Conservation (phyloP, 1,140 invertebrate genomes). For the Arctopsyche grandis region DNA sequence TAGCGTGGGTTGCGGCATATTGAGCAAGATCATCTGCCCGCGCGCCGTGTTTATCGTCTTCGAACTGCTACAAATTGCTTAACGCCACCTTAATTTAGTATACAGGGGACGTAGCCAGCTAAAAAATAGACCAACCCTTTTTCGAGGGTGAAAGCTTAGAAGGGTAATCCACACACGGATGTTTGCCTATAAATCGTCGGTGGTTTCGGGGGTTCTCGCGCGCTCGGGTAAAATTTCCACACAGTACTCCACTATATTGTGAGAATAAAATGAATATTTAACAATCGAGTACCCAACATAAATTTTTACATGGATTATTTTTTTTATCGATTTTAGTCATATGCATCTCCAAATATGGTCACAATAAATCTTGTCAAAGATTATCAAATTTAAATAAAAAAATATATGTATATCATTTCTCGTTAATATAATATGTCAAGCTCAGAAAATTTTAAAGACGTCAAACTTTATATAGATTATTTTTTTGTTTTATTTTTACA, state of each 20-base stretch:
- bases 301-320: neutral
- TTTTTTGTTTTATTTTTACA: too few species aligned
- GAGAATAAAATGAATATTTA: constrained; percentile 31
- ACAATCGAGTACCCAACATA: neutral
- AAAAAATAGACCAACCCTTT: constrained; percentile 48
- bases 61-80: constrained; percentile 51
- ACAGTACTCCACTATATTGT: constrained; percentile 9
- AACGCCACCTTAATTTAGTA: constrained; percentile 50
- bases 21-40: neutral
- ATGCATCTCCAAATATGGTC: too few species aligned
- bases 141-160: constrained; percentile 46
- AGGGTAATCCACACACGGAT: constrained; percentile 45
- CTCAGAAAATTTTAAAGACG: too few species aligned
- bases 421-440: too few species aligned
- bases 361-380: too few species aligned
- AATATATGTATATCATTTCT: too few species aligned
- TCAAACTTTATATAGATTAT: too few species aligned
- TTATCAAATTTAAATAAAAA: too few species aligned
- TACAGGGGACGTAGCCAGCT: constrained; percentile 34
- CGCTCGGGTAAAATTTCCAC: constrained; percentile 23
- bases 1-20: neutral
- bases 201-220: neutral
- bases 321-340: too few species aligned
- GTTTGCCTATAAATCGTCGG: constrained; percentile 40
- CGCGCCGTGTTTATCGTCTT: constrained; percentile 20